phyloP scores from a whole-genome alignment of 2,113 vertebrate species.

The Hyla sarda region DNA sequence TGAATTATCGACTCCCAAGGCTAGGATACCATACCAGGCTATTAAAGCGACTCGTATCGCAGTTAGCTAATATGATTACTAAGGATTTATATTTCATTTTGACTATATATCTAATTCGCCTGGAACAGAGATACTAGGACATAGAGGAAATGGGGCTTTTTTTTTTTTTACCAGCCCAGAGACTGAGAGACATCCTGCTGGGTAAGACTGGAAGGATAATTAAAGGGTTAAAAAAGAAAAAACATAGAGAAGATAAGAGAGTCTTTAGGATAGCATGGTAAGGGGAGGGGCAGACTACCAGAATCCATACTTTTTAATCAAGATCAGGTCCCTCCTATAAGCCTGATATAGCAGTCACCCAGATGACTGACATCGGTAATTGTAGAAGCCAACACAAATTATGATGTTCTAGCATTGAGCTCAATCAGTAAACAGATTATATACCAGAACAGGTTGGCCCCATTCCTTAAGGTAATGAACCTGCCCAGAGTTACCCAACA shows the following conservation, averaged over 20 bases:
- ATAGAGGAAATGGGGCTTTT: neutral
- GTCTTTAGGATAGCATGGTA: too few species aligned
- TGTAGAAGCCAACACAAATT: neutral
- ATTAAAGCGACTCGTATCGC: constrained; percentile 23
- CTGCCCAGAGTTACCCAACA: neutral
- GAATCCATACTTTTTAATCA: neutral
- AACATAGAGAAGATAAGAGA: too few species aligned
- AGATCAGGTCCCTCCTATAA: neutral
- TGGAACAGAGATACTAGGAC: constrained; percentile 21
- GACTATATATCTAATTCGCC: constrained; percentile 42
- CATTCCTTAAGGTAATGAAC: neutral
- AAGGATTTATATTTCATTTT: constrained; percentile 61
- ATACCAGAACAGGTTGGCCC: neutral
- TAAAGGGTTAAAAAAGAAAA: neutral
- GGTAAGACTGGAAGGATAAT: neutral
- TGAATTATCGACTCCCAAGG: constrained; percentile 57
- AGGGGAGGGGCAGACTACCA: neutral
- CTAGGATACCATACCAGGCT: constrained; percentile 50
- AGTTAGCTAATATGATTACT: constrained; percentile 47
- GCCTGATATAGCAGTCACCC: neutral
- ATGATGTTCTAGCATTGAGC: neutral
- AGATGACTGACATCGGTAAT: neutral
- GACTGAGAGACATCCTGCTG: neutral
- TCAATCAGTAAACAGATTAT: constrained; percentile 6
- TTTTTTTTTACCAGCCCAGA: neutral